Evolutionary conservation across 2,888 invertebrate species (phyloP).

Genomic region (Athalia rosae): DNA sequence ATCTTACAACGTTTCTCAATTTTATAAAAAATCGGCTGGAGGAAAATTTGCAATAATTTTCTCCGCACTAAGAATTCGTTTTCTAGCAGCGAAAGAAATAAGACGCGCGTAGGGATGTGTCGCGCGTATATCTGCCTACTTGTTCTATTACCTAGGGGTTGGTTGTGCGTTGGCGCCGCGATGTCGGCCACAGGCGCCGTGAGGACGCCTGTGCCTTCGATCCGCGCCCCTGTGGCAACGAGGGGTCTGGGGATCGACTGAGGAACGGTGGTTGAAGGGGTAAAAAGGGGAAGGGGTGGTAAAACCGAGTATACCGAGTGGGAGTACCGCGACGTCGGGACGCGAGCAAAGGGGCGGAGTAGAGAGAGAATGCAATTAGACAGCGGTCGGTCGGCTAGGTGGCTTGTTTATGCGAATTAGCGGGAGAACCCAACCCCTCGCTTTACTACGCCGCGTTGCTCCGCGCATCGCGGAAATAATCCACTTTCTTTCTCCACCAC

Average conservation of each 20-base stretch:
- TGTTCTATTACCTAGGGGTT: slow-evolving; percentile 2
- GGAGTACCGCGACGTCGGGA: slow-evolving; percentile 20
- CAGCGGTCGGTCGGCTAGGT: slow-evolving; percentile 54
- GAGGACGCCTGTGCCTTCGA: slow-evolving; percentile 60
- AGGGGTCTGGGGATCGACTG: slow-evolving; percentile 33
- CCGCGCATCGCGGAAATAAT: background rate
- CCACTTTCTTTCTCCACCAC: background rate
- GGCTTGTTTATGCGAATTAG: slow-evolving; percentile 59
- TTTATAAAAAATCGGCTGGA: too few relatives aligned
- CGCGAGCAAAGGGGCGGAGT: slow-evolving; percentile 42
- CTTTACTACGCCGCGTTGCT: slow-evolving; percentile 3
- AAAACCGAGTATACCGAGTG: background rate
- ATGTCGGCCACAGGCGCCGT: slow-evolving; percentile 59
- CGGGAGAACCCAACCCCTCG: slow-evolving; percentile 43
- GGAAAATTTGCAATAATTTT: too few relatives aligned
- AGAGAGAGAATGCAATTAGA: slow-evolving; percentile 56
- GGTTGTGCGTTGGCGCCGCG: slow-evolving; percentile 55
- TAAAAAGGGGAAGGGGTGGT: slow-evolving; percentile 16
- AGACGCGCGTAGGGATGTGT: slow-evolving; percentile 12
- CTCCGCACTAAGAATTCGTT: too few relatives aligned
- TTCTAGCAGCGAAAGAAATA: too few relatives aligned
- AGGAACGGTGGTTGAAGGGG: background rate
- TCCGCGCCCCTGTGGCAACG: slow-evolving; percentile 50
- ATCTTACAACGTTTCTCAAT: too few relatives aligned
- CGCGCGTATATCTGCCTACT: slow-evolving; percentile 17